Percentiles rank a stretch among this genome's conserved stretches.
These are phyloP conservation scores for Sitophilus oryzae DNA, from an alignment of 1,140 invertebrate species.

Conservation along the genomic window DNA sequence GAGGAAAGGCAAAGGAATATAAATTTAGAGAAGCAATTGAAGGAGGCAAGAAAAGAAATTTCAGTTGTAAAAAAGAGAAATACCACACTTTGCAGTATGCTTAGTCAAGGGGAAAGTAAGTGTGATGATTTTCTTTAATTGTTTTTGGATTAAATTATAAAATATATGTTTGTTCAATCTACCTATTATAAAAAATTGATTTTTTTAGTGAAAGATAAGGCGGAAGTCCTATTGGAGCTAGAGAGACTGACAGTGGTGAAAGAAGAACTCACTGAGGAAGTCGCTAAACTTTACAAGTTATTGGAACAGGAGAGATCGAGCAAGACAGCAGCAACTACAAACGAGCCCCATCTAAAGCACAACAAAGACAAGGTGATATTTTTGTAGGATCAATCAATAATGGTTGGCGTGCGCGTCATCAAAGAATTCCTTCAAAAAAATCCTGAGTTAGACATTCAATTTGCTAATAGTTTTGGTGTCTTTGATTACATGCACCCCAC, in stretches of 20 bases:
- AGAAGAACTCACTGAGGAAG: constrained; percentile 67
- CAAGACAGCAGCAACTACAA: constrained; percentile 38
- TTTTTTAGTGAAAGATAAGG: constrained; percentile 71
- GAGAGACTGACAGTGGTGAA: constrained; percentile 63
- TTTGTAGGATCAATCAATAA: too few species aligned
- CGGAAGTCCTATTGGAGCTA: constrained; percentile 67
- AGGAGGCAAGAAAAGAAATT: constrained; percentile 60
- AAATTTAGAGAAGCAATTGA: constrained; percentile 55
- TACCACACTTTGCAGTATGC: constrained; percentile 68
- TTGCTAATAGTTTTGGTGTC: too few species aligned
- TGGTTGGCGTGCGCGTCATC: too few species aligned
- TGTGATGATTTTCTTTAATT: constrained; percentile 23
- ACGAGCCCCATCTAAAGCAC: constrained; percentile 12
- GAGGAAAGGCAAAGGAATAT: constrained; percentile 60
- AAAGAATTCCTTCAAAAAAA: too few species aligned
- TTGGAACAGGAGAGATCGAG: constrained; percentile 75
- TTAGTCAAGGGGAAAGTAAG: constrained; percentile 75
- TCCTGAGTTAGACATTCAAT: too few species aligned
- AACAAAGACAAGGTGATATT: constrained; percentile 18
- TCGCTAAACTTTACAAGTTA: constrained; percentile 60
- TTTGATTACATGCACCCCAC: too few species aligned
- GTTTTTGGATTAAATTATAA: neutral
- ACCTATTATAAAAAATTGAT: neutral
- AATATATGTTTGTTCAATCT: constrained; percentile 17
- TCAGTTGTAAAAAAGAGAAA: constrained; percentile 69